A percentile compares a stretch with the other conserved stretches of the same genome.
Conservation (phyloP, 2,888 invertebrate species). For the Halictus ligatus region DNA sequence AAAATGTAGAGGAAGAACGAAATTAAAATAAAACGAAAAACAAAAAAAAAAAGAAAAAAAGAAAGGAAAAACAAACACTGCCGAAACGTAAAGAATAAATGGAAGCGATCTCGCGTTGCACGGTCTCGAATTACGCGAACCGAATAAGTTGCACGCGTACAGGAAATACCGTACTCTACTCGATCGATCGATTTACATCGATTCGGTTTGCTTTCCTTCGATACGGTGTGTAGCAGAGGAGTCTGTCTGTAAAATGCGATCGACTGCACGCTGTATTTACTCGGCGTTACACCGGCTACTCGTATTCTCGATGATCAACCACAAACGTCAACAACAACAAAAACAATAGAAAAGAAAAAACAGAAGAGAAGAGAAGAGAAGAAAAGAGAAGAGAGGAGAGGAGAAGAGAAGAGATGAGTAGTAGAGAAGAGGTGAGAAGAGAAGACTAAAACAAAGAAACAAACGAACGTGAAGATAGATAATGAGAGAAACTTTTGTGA, state of each 20-base stretch:
- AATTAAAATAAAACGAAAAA: neutral
- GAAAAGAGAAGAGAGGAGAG: no score
- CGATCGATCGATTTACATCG: neutral
- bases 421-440: no score
- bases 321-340: neutral
- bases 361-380: no score
- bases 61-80: conserved; percentile 5
- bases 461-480: neutral
- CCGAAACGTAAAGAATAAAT: conserved; percentile 15
- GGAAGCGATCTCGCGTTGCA: conserved; percentile 15
- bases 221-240: neutral
- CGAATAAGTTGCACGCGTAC: neutral
- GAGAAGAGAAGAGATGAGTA: neutral
- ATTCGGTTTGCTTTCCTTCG: conserved; percentile 1
- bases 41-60: neutral
- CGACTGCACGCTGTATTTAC: neutral
- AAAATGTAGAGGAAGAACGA: conserved; percentile 24
- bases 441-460: neutral
- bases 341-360: neutral
- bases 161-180: neutral
- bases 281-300: conserved; percentile 1
- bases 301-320: neutral
- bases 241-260: conserved; percentile 23
- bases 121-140: neutral
- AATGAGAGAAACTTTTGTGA: neutral